These are phyloP conservation scores for Myathropa florea DNA, from an alignment of 2,888 invertebrate species.

Conservation along the genomic window DNA sequence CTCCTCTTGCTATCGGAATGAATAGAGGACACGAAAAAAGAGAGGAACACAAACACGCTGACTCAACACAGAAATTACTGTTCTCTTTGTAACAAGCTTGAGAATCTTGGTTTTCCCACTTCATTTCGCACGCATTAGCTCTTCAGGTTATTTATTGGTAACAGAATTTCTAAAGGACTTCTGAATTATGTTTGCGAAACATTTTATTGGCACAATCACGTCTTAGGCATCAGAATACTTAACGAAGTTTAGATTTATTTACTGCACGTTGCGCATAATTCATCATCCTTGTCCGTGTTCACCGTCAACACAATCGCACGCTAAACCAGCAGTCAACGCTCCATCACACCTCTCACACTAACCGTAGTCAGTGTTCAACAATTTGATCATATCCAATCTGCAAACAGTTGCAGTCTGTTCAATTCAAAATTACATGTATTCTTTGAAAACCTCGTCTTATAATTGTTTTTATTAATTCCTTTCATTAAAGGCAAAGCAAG, in stretches of 20 bases:
- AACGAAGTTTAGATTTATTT: neutral
- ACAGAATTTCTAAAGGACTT: neutral
- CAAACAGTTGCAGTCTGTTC: neutral
- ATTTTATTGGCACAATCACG: neutral
- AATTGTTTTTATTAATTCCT: constrained; percentile 66
- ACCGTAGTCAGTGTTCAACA: neutral
- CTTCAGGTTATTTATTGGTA: neutral
- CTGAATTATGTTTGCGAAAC: neutral
- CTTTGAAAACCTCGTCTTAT: constrained; percentile 49
- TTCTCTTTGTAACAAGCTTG: neutral
- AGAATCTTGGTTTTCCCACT: neutral
- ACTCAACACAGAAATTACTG: neutral
- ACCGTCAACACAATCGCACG: neutral
- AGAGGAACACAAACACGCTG: neutral
- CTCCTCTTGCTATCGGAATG: neutral
- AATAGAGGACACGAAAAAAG: neutral
- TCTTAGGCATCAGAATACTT: neutral
- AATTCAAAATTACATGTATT: neutral
- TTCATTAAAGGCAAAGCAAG: constrained; percentile 64
- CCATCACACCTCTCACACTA: neutral
- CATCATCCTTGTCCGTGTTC: neutral
- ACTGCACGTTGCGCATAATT: constrained; percentile 29
- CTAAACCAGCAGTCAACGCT: neutral
- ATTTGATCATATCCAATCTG: neutral
- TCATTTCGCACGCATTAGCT: neutral